Conservation (phyloP, 2,113 vertebrate species). For the Oenanthe oenanthe region DNA sequence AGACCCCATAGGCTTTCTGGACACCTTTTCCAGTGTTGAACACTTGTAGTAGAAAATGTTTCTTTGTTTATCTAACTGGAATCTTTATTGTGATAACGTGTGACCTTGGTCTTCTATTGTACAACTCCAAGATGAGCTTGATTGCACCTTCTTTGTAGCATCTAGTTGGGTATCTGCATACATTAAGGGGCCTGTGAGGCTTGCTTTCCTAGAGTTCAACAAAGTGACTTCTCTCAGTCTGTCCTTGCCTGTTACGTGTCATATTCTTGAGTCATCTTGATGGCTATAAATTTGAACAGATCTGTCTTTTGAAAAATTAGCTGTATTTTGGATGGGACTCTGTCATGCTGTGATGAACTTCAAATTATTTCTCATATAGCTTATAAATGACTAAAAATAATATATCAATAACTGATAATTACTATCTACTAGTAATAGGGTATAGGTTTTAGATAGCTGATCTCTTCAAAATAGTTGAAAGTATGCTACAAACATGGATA, state of each 20-base stretch:
- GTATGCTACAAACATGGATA: background rate
- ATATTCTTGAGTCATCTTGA: background rate
- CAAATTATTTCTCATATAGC: background rate
- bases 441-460: background rate
- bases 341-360: background rate
- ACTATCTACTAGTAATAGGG: background rate
- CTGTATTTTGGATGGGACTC: background rate
- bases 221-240: background rate
- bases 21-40: background rate
- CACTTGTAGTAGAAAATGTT: background rate
- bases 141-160: background rate
- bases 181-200: accelerated
- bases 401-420: background rate
- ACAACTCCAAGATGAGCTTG: background rate
- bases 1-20: background rate
- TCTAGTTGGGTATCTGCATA: background rate
- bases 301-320: background rate
- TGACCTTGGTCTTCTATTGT: background rate
- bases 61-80: background rate
- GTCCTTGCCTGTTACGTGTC: background rate
- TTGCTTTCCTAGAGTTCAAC: background rate
- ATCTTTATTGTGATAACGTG: background rate
- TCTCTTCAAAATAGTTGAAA: background rate
- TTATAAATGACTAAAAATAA: background rate
- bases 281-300: background rate